Evolutionary conservation across 2,888 invertebrate genomes (phyloP), one percentile per base, ranked within the genome.

Genomic region (Aleiodes testaceus): DNA sequence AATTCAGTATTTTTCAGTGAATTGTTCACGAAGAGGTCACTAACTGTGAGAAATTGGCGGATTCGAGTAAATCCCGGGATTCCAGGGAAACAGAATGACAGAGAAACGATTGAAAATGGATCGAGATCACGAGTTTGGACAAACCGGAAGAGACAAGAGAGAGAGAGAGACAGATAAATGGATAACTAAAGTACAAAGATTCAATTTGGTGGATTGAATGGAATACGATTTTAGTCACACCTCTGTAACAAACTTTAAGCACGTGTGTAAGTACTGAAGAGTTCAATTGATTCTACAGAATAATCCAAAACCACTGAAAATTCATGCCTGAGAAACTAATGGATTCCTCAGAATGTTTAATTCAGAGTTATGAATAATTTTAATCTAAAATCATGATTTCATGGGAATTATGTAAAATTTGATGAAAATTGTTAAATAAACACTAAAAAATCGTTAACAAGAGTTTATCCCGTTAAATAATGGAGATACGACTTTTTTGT

Each of bases 171-270:
- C 44, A 50, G 64, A 64, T 55, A 18, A 67, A 69, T 69, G 73
- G 50, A 75, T 75, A 36, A 72, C 68, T 73, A 73, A 67, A 68
- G 72, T 52, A 45, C 67, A 67, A 50, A 73, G 76, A 78, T 79
- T 77, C 79, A 70, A 78, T 79, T 78, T 79, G 77, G 78, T 75
- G 73, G 73, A 70, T 64, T 52, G 61, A 71, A 69, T 77, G 72
- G 65, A 73, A 70, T 71, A 71, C 69, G 77, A 80, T 80, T 79
- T 77, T 66, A 77, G 75, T 79, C 78, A 75, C 75, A 76, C 75
- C 75, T 47, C 59, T 72, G 50, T 74, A 74, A 72, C 45, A 71
- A 75, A 74, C 73, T 77, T 74, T 66, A 69, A 67, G 70, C 72
- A 18, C 65, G 50, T 64, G 68, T 45, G 65, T 66, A 67, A 74